Evolutionary conservation across 2,113 vertebrate species (phyloP), one percentile per base, ranked within the genome.

Genomic region (Cromileptes altivelis): DNA sequence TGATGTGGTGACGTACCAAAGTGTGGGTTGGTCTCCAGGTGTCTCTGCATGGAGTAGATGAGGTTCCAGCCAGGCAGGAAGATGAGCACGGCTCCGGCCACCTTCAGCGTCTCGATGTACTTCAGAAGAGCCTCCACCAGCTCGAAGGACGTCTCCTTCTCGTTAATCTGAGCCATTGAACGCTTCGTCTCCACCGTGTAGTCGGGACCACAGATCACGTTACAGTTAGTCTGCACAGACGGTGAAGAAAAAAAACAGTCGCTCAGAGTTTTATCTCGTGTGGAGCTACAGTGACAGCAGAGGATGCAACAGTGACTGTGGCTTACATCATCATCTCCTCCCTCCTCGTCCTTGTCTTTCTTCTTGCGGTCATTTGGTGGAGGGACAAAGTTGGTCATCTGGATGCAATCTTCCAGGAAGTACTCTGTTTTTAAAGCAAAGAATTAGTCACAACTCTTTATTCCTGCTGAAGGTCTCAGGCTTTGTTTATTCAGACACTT

Each of bases 41-140:
- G 97, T 76, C 97, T 97, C 94, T 99, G 98, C 97, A 99, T 97
- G 52, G 97, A 97, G 58, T 95, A 97, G 88, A 99, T 99, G 89
- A 99, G 96, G 85, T 99, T 99, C 98, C 98, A 99, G 80, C 98
- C 98, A 25, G 98, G 97, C 72, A 99, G 94, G 91, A 99, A 99
- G 65, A 99, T 70, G 25, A 99, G 95, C 14, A 99, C 97, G 1
- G 98, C 98, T 15, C 98, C 98, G 0, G 93, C 85, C 49, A 97
- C 97, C 50, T 97, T 95, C 80, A 99, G 94, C 3, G 97, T 97
- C 93, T 97, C 97, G 14, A 99, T 97, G 91, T 99, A 99, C 73
- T 93, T 96, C 8, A 99, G 96, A 0, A 99, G 94, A 3, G 97
- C 96, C 85, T 99, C 98, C 40, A 99, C 98, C 70, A 99, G 96